Conservation (phyloP, 2,113 vertebrate genomes). For the Macaca fascicularis region T2T-MFA8v1.1 NC_088386.1:60336001-60336500, state of each 20-base stretch:
- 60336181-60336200: conserved; percentile 28
- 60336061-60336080: not conserved
- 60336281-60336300: not conserved
- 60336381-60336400: conserved; percentile 19
- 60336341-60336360: not conserved
- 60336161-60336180: not conserved
- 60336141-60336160: not conserved
- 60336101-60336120: not conserved
- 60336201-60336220: not conserved
- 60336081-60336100: not conserved
- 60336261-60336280: not conserved
- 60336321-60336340: conserved; percentile 1
- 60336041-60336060: not conserved
- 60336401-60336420: conserved; percentile 48
- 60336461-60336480: not conserved
- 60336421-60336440: not conserved
- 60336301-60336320: conserved; percentile 47
- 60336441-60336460: not conserved
- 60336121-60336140: not conserved
- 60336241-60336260: not conserved
- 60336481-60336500: not conserved
- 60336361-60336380: conserved; percentile 49
- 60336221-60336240: not conserved
- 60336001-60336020: not conserved
- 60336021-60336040: not conserved